Percentiles rank a stretch among this genome's conserved stretches.
These are phyloP conservation scores for Choreutis nemorana DNA, from an alignment of 2,888 invertebrate species.

Conservation along the genomic window DNA sequence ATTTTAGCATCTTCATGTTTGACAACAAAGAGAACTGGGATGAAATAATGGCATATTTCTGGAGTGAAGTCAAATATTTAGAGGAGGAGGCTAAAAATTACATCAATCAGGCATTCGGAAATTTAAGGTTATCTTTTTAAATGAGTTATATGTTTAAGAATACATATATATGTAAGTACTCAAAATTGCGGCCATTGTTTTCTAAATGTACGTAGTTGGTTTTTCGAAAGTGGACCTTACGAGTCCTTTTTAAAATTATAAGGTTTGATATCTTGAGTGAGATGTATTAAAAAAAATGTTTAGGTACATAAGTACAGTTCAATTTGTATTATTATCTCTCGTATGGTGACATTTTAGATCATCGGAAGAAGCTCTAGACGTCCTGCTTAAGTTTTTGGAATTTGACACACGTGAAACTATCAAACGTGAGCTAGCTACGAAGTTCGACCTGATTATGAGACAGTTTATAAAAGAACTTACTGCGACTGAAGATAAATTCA, in stretches of 20 bases:
- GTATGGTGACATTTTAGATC: slow-evolving; percentile 69
- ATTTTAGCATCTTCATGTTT: slow-evolving; percentile 83
- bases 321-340: too few relatives aligned
- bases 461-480: slow-evolving; percentile 87
- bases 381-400: slow-evolving; percentile 81
- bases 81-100: slow-evolving; percentile 86
- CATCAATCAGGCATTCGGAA: slow-evolving; percentile 86
- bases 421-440: slow-evolving; percentile 75
- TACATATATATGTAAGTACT: too few relatives aligned
- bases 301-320: too few relatives aligned
- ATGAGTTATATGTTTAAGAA: too few relatives aligned
- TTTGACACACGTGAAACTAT: slow-evolving; percentile 80
- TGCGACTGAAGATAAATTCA: slow-evolving; percentile 73
- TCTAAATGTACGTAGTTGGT: too few relatives aligned
- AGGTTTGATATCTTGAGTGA: too few relatives aligned
- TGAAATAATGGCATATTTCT: slow-evolving; percentile 79
- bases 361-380: slow-evolving; percentile 82
- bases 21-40: slow-evolving; percentile 88
- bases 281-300: too few relatives aligned
- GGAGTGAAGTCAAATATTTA: slow-evolving; percentile 74
- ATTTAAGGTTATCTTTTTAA: slow-evolving; percentile 74
- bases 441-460: slow-evolving; percentile 84
- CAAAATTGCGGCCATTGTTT: too few relatives aligned
- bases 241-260: too few relatives aligned
- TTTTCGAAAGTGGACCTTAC: too few relatives aligned